phyloP scores from a whole-genome alignment of 2,888 invertebrate genomes.

The Pseudoips prasinana region DNA sequence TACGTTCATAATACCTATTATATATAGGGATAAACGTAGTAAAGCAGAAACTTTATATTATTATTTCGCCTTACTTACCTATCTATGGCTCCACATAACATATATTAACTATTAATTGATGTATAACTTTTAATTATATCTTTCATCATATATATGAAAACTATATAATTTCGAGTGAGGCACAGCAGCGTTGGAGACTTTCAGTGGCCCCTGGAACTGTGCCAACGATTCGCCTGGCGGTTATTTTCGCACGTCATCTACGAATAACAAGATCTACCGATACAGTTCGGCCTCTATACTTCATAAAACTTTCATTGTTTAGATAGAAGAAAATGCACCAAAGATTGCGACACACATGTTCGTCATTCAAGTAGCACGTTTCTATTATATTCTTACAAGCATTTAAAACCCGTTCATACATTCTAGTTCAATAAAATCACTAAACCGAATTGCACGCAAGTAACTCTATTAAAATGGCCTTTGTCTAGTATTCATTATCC shows the following conservation, averaged over 20 bases:
- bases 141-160: conserved; percentile 28
- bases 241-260: conserved; percentile 75
- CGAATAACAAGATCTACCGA: conserved; percentile 55
- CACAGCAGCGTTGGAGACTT: conserved; percentile 51
- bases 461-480: conserved; percentile 75
- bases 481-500: conserved; percentile 79
- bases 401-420: conserved; percentile 45
- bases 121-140: conserved; percentile 22
- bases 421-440: conserved; percentile 45
- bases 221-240: conserved; percentile 70
- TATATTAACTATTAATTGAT: conserved; percentile 11
- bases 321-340: conserved; percentile 3
- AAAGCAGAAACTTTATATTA: too few species aligned
- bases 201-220: conserved; percentile 65
- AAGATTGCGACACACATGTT: conserved; percentile 12
- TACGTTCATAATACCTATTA: too few species aligned
- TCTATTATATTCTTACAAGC: conserved; percentile 28
- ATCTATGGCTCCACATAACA: too few species aligned
- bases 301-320: not conserved
- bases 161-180: conserved; percentile 46
- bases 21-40: too few species aligned
- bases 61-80: too few species aligned
- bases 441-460: conserved; percentile 71
- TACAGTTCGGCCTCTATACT: conserved; percentile 15
- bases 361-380: conserved; percentile 18